Percentiles rank a stretch among this genome's conserved stretches.
Conservation (phyloP, 1,140 invertebrate species). For the Bombus balteatus region DNA sequence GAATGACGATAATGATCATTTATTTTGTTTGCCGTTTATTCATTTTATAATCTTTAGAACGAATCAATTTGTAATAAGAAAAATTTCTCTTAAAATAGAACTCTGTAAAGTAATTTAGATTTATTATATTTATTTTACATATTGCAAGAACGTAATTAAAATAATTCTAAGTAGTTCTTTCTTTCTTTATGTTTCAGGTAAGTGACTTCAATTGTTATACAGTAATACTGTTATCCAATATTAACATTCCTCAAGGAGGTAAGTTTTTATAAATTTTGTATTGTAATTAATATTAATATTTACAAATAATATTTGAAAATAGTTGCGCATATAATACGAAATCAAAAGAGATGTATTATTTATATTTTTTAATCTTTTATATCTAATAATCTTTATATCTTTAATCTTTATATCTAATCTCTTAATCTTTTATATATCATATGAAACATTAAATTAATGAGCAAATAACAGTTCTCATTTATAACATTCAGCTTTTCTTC, state of each 20-base stretch:
- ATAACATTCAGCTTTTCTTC: no score
- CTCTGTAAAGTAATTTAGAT: no score
- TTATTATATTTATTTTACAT: no score
- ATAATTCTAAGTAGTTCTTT: background rate
- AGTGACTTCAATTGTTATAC: background rate
- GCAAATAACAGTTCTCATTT: no score
- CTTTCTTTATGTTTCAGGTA: slow-evolving; percentile 35
- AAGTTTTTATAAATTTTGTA: background rate
- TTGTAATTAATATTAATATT: background rate
- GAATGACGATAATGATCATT: background rate
- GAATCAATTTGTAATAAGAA: background rate
- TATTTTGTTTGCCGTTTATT: background rate
- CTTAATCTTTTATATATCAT: background rate
- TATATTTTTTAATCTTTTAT: background rate
- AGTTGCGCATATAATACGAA: background rate
- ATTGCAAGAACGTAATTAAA: background rate
- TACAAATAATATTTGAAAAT: background rate
- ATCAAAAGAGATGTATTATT: background rate
- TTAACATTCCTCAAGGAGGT: background rate
- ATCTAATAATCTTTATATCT: no score
- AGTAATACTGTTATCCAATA: no score
- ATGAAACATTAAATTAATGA: background rate
- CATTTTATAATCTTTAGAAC: background rate
- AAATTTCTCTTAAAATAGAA: background rate
- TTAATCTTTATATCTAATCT: no score